These are phyloP conservation scores for Condylura cristata DNA, from an alignment of 2,113 vertebrate species.

Conservation along the genomic window DNA sequence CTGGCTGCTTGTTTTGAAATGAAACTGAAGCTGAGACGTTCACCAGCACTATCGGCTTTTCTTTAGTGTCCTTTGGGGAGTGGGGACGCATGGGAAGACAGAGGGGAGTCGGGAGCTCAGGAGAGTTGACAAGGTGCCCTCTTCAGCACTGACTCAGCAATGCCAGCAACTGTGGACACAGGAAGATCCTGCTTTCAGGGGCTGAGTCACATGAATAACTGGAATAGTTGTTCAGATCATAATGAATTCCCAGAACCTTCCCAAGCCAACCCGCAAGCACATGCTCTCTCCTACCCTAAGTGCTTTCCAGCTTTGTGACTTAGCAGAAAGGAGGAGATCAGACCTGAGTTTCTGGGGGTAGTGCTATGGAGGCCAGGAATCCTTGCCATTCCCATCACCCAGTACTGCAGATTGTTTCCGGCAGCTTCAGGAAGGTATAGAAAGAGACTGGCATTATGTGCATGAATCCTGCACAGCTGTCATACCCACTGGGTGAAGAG, in stretches of 20 bases:
- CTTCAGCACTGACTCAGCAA: slow-evolving; percentile 86
- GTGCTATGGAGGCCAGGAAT: not conserved
- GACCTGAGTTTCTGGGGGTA: not conserved
- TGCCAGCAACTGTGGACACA: slow-evolving; percentile 78
- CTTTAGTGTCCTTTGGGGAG: slow-evolving; percentile 29
- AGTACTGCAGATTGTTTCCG: slow-evolving; percentile 65
- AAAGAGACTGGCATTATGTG: not conserved
- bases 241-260: slow-evolving; percentile 88
- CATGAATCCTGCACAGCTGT: not conserved
- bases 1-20: slow-evolving; percentile 13
- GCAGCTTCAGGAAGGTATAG: slow-evolving; percentile 33
- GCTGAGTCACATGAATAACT: slow-evolving; percentile 90
- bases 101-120: not conserved
- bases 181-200: slow-evolving; percentile 82
- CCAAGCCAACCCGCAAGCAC: slow-evolving; percentile 84
- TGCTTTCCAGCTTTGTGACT: slow-evolving; percentile 77
- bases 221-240: slow-evolving; percentile 88
- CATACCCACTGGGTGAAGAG: not conserved
- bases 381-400: slow-evolving; percentile 58
- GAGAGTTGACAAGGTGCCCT: slow-evolving; percentile 84
- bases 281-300: slow-evolving; percentile 75
- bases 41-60: not conserved
- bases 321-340: slow-evolving; percentile 55
- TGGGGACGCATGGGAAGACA: not conserved
- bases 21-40: slow-evolving; percentile 16